phyloP scores from a whole-genome alignment of 2,888 invertebrate genomes.

The Teleiodes luculella region DNA sequence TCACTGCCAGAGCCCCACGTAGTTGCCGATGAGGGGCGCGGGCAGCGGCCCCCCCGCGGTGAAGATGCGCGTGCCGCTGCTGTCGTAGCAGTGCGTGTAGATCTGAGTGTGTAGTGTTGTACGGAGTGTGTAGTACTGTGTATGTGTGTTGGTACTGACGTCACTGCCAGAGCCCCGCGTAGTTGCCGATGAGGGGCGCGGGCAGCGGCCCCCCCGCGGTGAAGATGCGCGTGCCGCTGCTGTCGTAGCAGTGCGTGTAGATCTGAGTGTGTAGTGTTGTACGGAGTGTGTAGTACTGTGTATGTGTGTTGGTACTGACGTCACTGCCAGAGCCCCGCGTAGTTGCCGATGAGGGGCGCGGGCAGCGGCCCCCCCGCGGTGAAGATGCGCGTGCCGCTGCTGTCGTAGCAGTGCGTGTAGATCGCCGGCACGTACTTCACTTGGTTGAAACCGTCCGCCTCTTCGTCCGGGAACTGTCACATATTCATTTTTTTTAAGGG shows the following conservation, averaged over 20 bases:
- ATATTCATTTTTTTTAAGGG: no score
- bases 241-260: slow-evolving; percentile 97
- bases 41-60: slow-evolving; percentile 93
- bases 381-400: slow-evolving; percentile 93
- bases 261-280: slow-evolving; percentile 59
- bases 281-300: slow-evolving; percentile 93
- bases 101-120: no score
- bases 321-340: slow-evolving; percentile 96
- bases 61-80: slow-evolving; percentile 93
- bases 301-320: not conserved
- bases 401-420: slow-evolving; percentile 97
- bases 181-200: slow-evolving; percentile 43
- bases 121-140: no score
- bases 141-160: no score
- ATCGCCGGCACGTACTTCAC: slow-evolving; percentile 95
- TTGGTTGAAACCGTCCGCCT: slow-evolving; percentile 89
- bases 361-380: slow-evolving; percentile 97
- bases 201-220: slow-evolving; percentile 93
- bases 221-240: slow-evolving; percentile 93
- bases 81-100: slow-evolving; percentile 96
- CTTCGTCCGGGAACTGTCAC: slow-evolving; percentile 90
- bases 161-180: not conserved
- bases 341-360: slow-evolving; percentile 94
- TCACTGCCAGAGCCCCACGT: not conserved
- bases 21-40: slow-evolving; percentile 43